Evolutionary conservation across 2,113 vertebrate species (phyloP), one percentile per base, ranked within the genome.

Genomic region (Crocuta crocuta): DNA sequence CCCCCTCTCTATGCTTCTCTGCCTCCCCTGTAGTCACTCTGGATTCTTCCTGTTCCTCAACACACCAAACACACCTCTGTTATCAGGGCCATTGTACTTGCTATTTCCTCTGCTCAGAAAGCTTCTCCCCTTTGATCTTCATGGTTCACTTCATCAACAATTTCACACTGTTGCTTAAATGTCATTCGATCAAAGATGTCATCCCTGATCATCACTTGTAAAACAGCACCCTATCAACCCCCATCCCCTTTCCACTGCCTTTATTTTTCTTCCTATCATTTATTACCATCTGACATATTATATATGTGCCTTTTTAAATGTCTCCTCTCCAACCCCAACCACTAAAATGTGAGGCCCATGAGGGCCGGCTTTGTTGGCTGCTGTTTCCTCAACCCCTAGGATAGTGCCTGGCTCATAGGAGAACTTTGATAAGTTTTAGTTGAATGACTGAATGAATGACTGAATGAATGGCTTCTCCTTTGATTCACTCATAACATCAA

Each of bases 81-180:
- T 23, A 3, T 33, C 43, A 21, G 26, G n/a, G 4, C 31, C 63
- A 43, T 33, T 15, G 11, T 43, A 35, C 11, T 50, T 81, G 7
- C 10, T 71, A 0, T 70, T 95, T 53, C 66, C 35, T 90, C 63
- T 61, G 4, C n/a, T 55, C 55, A 70, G 26, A 74, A 63, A 92
- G 2, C 10, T 79, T 92, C 12, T 71, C 31, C 26, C 16, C 3
- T 10, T 87, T 7, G 1, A 6, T 74, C 26, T n/a, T 74, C 10
- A 71, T 31, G 28, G 28, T 81, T 95, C 26, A n/a, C 28, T 19
- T n/a, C 19, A 33, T 43, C 53, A 43, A 16, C 24, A 21, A 50
- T 39, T 81, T 94, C 43, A 55, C 5, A 70, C 58, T 80, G 74
- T 92, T 88, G 31, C 43, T 76, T 50, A 96, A 93, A 81, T 83